A percentile compares a stretch with the other conserved stretches of the same genome.
Evolutionary conservation across 1,140 invertebrate genomes (phyloP).

Genomic region (Ceratitis capitata): DNA sequence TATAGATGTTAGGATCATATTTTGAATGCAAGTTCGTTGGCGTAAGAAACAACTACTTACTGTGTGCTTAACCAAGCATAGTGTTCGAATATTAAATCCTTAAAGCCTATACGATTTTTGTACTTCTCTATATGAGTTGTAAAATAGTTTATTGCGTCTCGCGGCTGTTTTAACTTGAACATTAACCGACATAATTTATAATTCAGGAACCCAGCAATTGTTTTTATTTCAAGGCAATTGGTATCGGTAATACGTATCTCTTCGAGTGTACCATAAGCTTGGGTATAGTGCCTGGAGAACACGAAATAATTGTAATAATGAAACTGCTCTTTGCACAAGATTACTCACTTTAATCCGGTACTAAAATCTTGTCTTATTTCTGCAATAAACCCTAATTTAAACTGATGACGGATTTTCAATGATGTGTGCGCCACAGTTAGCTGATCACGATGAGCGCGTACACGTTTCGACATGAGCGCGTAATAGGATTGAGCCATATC

Average conservation of each 20-base stretch:
- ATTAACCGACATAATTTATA: constrained; percentile 93
- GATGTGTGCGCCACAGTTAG: constrained; percentile 91
- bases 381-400: constrained; percentile 96
- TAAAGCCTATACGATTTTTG: constrained; percentile 78
- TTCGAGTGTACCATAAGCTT: constrained; percentile 89
- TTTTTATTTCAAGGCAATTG: constrained; percentile 93
- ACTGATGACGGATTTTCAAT: constrained; percentile 94
- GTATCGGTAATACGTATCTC: constrained; percentile 89
- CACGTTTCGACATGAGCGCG: constrained; percentile 84
- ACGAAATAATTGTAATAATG: too few species aligned
- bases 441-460: constrained; percentile 90
- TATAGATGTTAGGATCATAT: background rate
- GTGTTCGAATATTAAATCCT: constrained; percentile 92
- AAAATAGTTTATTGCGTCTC: constrained; percentile 95
- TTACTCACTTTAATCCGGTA: constrained; percentile 84
- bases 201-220: constrained; percentile 93
- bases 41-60: constrained; percentile 67
- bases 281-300: constrained; percentile 84
- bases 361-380: constrained; percentile 91
- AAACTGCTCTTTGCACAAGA: too few species aligned
- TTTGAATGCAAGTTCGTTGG: background rate
- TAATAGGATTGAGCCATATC: constrained; percentile 94
- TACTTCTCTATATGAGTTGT: constrained; percentile 90
- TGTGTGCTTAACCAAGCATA: constrained; percentile 97
- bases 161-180: constrained; percentile 86